Evolutionary conservation across 1,140 invertebrate genomes (phyloP), one percentile per base, ranked within the genome.

Genomic region (Magallana angulata): DNA sequence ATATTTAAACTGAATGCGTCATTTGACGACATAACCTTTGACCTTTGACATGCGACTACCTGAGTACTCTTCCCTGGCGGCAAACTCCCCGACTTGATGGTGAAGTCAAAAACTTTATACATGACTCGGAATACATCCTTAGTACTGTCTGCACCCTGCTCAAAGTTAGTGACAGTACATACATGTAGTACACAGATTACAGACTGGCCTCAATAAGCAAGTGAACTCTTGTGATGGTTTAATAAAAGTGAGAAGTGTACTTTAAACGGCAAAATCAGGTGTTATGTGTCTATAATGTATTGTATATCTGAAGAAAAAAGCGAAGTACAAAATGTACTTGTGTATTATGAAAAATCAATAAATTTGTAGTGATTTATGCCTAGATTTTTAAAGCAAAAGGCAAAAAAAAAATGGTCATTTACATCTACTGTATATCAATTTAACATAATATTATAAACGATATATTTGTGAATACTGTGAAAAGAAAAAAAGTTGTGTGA

Each of bases 41-140:
- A 82, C 48, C 57, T 57, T 82, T 82, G 48, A 57, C 81, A n/a
- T 16, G 18, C 57, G 14, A 16, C 81, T 82, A 82, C 81, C 81
- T 82, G 81, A 8, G 81, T n/a, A 82, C 48, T 82, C 81, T 82
- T 82, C 57, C 81, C 81, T 82, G 81, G 81, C 18, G 57, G 81
- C 16, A 82, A 58, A 58, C 81, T 57, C 12, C 85, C 85, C 24
- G 30, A 80, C 76, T 86, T 86, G 57, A 76, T 58, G 30, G 85
- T 58, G 71, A 86, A 86, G 56, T 86, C 85, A 86, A 86, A 86
- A 30, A 86, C 85, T 58, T 86, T 86, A 58, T 86, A 86, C 24
- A 76, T 86, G 16, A 76, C 85, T 59, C 85, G 64, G 85, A 86
- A 86, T 14, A 86, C 85, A 76, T 86, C 85, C 24, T 68, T 57